These are phyloP conservation scores for Alloscopus bannaensis DNA, from an alignment of 2,888 invertebrate species.

Conservation along the genomic window DNA sequence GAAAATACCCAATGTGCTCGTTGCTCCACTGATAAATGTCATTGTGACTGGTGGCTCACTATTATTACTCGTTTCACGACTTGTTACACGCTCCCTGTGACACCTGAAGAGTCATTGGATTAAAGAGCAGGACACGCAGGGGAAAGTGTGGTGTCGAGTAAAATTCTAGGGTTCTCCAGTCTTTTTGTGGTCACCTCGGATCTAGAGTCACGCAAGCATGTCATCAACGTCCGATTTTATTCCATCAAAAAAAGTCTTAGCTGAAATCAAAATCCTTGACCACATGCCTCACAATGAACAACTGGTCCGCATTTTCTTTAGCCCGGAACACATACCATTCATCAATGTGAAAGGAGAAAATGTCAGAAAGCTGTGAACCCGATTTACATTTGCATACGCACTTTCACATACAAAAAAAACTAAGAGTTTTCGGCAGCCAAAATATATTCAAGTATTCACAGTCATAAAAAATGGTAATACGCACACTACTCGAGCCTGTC, in stretches of 20 bases:
- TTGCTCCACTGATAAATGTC: constrained; percentile 48
- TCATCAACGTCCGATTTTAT: constrained; percentile 61
- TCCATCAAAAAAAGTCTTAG: constrained; percentile 42
- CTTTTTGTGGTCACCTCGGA: too few relatives aligned
- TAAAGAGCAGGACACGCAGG: constrained; percentile 56
- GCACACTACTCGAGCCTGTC: too few relatives aligned
- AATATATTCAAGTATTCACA: too few relatives aligned
- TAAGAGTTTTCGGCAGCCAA: too few relatives aligned
- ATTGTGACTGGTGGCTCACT: constrained; percentile 17
- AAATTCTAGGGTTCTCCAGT: too few relatives aligned
- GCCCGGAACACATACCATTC: too few relatives aligned
- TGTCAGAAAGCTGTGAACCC: too few relatives aligned
- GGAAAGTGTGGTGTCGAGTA: too few relatives aligned
- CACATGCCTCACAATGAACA: constrained; percentile 16
- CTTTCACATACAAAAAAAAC: too few relatives aligned
- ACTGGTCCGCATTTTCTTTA: constrained; percentile 23
- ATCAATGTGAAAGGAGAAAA: too few relatives aligned
- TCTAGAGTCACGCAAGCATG: constrained; percentile 57
- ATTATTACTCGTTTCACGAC: constrained; percentile 52
- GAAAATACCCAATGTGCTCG: constrained; percentile 14
- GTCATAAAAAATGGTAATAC: too few relatives aligned
- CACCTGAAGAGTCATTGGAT: constrained; percentile 61
- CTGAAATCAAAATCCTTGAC: constrained; percentile 17
- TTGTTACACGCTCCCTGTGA: constrained; percentile 60
- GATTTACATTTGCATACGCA: too few relatives aligned